Evolutionary conservation across 1,140 invertebrate genomes (phyloP).

Genomic region (Reticulitermes speratus): DNA sequence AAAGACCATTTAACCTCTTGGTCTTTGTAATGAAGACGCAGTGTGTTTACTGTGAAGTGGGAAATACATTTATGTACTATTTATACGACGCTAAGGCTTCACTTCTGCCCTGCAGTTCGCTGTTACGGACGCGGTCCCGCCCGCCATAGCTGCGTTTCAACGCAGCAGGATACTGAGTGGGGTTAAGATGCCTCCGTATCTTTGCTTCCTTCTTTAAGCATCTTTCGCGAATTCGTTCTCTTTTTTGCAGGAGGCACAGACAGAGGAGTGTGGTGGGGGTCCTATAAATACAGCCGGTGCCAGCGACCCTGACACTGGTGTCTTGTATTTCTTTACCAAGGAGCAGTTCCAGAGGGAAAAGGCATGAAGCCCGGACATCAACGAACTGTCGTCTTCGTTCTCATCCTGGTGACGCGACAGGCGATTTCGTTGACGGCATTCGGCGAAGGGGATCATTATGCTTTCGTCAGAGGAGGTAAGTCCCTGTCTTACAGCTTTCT

Average conservation of each 20-base stretch:
- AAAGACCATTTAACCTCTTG: too few relatives aligned
- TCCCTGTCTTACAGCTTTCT: too few relatives aligned
- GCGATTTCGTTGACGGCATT: background rate
- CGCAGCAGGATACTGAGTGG: background rate
- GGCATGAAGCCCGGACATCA: background rate
- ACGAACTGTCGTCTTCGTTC: background rate
- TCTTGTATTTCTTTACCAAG: background rate
- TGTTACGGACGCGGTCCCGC: background rate
- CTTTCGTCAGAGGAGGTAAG: too few relatives aligned
- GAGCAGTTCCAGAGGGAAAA: background rate
- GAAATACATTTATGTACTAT: too few relatives aligned
- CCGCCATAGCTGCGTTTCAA: background rate
- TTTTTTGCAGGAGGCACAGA: background rate
- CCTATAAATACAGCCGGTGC: background rate
- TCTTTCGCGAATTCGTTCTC: background rate
- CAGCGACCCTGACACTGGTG: background rate
- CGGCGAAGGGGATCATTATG: background rate
- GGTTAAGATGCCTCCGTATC: background rate
- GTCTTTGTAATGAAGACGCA: too few relatives aligned
- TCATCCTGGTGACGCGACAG: background rate
- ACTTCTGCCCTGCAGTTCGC: background rate
- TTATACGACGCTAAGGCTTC: too few relatives aligned
- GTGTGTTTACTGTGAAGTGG: too few relatives aligned
- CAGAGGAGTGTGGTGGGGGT: background rate
- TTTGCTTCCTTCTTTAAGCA: background rate